Percentiles rank a stretch among this genome's conserved stretches.
Conservation (phyloP, 37 sponge, comb jelly and placozoan species). For the Crambe crambe region DNA sequence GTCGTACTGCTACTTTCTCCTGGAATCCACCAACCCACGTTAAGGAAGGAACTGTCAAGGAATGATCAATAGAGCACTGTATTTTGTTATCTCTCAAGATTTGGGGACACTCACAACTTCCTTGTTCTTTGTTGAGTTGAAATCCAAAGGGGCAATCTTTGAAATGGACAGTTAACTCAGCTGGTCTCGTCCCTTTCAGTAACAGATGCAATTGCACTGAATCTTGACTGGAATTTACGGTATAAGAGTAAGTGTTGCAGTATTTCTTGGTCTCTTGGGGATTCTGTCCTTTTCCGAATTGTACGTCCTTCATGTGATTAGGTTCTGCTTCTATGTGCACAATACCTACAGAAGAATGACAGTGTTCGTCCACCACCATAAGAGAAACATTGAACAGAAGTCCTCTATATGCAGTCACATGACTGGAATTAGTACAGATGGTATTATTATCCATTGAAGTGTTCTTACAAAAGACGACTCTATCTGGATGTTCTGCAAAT, state of each 20-base stretch:
- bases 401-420: background rate
- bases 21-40: background rate
- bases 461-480: background rate
- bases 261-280: too few species aligned
- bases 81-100: background rate
- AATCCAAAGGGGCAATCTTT: background rate
- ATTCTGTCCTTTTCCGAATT: background rate
- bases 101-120: background rate
- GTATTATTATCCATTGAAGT: background rate
- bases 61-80: background rate
- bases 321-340: background rate
- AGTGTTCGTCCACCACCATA: background rate
- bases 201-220: too few species aligned
- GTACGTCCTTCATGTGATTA: background rate
- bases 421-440: background rate
- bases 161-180: background rate
- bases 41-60: background rate
- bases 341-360: background rate
- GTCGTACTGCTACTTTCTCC: background rate
- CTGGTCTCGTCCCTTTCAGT: background rate
- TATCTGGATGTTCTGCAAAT: background rate
- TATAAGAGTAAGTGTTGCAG: too few species aligned
- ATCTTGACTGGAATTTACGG: too few species aligned
- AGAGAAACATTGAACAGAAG: background rate
- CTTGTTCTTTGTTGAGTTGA: background rate